phyloP scores from a whole-genome alignment of 2,113 vertebrate species.

The Ailuropoda melanoleuca region DNA sequence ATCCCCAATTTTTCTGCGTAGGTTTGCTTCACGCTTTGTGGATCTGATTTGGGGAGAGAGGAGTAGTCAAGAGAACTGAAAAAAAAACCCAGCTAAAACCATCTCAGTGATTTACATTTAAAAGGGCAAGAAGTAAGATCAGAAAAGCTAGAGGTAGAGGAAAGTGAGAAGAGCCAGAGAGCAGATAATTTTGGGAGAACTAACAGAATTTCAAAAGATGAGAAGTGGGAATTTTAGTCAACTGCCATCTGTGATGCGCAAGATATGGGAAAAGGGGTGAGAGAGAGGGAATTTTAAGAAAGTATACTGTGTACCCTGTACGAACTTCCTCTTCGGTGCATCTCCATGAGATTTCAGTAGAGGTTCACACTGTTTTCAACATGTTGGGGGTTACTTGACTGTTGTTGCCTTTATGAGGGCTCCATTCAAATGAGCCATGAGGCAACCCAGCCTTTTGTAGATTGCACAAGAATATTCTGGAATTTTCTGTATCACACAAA shows the following conservation, averaged over 20 bases:
- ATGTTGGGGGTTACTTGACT: neutral
- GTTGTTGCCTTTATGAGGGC: neutral
- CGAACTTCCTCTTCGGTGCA: neutral
- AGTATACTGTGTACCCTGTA: neutral
- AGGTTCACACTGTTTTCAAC: neutral
- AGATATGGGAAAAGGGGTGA: neutral
- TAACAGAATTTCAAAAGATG: neutral
- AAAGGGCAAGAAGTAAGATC: neutral
- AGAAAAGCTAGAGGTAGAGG: neutral
- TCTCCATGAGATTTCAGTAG: neutral
- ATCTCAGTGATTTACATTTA: neutral
- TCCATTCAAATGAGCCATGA: neutral
- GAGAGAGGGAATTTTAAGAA: slow-evolving; percentile 20
- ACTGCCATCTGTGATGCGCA: neutral
- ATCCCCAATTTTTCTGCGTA: neutral
- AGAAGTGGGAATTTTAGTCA: neutral
- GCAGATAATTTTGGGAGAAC: neutral
- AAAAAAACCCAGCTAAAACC: neutral
- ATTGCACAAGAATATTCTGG: neutral
- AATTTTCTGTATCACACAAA: slow-evolving; percentile 11
- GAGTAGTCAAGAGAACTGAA: neutral
- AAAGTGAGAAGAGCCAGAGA: neutral
- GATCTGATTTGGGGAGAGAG: neutral
- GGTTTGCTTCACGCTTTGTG: neutral
- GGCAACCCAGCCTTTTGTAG: neutral